Evolutionary conservation across 2,888 invertebrate genomes (phyloP), one percentile per base, ranked within the genome.

Genomic region (Ommatoiulus sabulosus): DNA sequence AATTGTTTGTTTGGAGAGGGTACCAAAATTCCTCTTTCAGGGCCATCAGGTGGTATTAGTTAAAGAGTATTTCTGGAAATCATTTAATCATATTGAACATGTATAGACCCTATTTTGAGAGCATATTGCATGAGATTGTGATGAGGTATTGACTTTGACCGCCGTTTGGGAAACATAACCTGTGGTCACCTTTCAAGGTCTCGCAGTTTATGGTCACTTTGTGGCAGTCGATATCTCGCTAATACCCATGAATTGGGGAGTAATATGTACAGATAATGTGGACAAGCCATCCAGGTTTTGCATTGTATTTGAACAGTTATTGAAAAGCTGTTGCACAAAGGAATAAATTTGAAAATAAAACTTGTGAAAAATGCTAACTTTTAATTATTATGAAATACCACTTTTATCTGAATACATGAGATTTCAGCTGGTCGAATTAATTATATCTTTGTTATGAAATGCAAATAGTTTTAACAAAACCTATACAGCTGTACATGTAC

Each of bases 101-200:
- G 80, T 35, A 80, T 35, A 80, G 35, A 80, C 80, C 80, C 80
- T 80, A 80, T 80, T 80, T 80, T 80, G 35, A 80, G 80, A 80
- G 80, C 35, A 12, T 35, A 12, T 80, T 80, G 80, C 24, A 10
- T 6, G 35, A 80, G 24, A 35, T 12, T 35, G 35, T 80, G 80
- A 80, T 80, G 8, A 35, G 80, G 35, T 6, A 4, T 7, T 12
- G 6, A n/a, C 3, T 24, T 80, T 35, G 35, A 15, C 80, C 12
- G 80, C 72, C 72, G 24, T 72, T 20, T 20, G 20, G 72, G 20
- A 24, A 24, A 24, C 72, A 72, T 72, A 24, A 20, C 24, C 20
- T 24, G 72, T 52, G 52, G 17, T 52, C 3, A 52, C 3, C 52
- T 52, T 17, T 3, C 3, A 17, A 52, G 52, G 15, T 10, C 17